These are phyloP conservation scores for Schizopygopsis malacanthus DNA, from an alignment of 2,797 vertebrate species.

Conservation along the genomic window DNA sequence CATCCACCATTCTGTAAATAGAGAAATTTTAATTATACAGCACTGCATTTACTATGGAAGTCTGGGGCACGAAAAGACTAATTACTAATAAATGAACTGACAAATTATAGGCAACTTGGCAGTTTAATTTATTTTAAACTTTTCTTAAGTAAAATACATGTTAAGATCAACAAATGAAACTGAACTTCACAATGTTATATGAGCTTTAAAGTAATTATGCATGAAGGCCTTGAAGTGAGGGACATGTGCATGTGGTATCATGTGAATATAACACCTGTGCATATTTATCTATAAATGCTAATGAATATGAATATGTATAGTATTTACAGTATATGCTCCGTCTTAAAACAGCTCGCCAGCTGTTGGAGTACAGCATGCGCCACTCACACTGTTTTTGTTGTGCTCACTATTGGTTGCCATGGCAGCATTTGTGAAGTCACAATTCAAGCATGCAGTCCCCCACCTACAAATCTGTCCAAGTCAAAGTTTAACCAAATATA, in stretches of 20 bases:
- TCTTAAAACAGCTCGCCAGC: constrained; percentile 70
- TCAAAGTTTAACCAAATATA: constrained; percentile 1
- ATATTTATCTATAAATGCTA: background rate
- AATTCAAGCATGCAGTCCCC: constrained; percentile 66
- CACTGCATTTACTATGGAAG: background rate
- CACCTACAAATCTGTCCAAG: constrained; percentile 53
- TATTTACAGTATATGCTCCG: constrained; percentile 58
- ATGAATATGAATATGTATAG: constrained; percentile 13
- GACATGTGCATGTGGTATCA: background rate
- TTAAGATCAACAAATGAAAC: constrained; percentile 5
- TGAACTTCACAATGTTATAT: background rate
- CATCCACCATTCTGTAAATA: background rate
- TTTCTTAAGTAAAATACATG: background rate
- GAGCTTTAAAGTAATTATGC: background rate
- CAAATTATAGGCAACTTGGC: background rate
- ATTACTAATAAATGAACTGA: background rate
- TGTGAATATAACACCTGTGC: constrained; percentile 3
- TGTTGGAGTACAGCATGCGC: constrained; percentile 63
- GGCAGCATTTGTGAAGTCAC: constrained; percentile 71
- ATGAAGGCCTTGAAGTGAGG: background rate
- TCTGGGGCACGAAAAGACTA: background rate
- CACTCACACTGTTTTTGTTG: constrained; percentile 71
- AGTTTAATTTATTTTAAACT: background rate
- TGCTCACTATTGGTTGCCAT: constrained; percentile 72
- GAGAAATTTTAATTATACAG: background rate